phyloP scores from a whole-genome alignment of 2,797 vertebrate genomes.

The Cynopterus sphinx region DNA sequence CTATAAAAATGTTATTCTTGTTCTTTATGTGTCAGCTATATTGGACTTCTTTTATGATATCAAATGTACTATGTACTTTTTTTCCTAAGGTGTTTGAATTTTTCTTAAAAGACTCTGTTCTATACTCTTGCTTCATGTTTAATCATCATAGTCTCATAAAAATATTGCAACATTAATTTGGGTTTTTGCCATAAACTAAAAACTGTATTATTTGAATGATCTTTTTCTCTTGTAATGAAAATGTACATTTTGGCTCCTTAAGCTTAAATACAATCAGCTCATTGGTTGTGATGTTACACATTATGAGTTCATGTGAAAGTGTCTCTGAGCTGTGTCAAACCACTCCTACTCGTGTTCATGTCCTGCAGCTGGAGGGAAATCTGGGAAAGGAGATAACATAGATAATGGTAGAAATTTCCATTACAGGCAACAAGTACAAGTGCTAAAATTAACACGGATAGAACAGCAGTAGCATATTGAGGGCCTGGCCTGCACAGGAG shows the following conservation, averaged over 20 bases:
- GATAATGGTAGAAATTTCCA: slow-evolving; percentile 67
- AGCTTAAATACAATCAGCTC: slow-evolving; percentile 17
- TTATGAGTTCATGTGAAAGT: background rate
- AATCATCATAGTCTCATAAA: background rate
- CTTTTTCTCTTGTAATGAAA: background rate
- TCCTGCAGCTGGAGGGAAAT: slow-evolving; percentile 58
- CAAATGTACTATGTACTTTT: background rate
- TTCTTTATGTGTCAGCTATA: background rate
- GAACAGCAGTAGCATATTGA: slow-evolving; percentile 14
- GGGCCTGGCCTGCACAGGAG: background rate
- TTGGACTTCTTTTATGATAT: background rate
- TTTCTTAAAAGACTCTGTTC: slow-evolving; percentile 1
- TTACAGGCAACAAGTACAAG: background rate
- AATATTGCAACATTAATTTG: slow-evolving; percentile 15
- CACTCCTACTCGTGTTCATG: background rate
- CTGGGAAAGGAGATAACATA: slow-evolving; percentile 63
- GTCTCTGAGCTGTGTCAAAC: slow-evolving; percentile 24
- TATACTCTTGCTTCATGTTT: background rate
- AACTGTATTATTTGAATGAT: background rate
- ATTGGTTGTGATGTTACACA: background rate
- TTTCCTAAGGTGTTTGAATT: background rate
- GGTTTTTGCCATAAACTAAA: slow-evolving; percentile 1
- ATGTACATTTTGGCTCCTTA: background rate
- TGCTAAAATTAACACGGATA: slow-evolving; percentile 34
- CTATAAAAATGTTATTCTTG: background rate